Conservation (phyloP, 1,140 invertebrate genomes). For the Dendroctonus valens region DNA sequence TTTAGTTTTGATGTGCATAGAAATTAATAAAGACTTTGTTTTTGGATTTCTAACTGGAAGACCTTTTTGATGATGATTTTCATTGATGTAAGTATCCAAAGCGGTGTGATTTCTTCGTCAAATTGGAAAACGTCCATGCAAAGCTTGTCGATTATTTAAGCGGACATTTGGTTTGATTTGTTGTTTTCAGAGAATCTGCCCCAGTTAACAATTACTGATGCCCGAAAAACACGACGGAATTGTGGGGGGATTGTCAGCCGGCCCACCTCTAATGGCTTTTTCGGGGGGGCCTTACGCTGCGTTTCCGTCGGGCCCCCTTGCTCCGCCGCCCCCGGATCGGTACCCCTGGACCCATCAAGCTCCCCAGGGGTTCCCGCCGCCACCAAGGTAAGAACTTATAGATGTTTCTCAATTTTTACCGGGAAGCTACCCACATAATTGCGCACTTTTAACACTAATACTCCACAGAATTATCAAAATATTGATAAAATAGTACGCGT, state of each 20-base stretch:
- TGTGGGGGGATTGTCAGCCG: slow-evolving; percentile 15
- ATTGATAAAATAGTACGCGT: too few relatives aligned
- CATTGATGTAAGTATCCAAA: too few relatives aligned
- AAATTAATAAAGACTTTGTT: too few relatives aligned
- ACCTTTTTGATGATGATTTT: too few relatives aligned
- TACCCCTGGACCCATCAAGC: slow-evolving; percentile 25
- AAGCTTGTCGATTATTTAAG: too few relatives aligned
- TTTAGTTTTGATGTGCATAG: too few relatives aligned
- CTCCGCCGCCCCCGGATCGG: slow-evolving; percentile 24
- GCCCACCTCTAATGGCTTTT: slow-evolving; percentile 28
- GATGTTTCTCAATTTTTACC: too few relatives aligned
- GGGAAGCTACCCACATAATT: not conserved
- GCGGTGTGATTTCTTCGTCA: too few relatives aligned
- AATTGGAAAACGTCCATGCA: too few relatives aligned
- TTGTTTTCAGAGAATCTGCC: not conserved
- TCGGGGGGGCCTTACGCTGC: slow-evolving; percentile 22
- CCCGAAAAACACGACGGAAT: slow-evolving; percentile 30
- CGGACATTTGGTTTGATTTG: not conserved
- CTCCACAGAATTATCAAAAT: too few relatives aligned
- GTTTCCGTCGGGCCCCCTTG: slow-evolving; percentile 19
- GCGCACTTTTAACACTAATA: too few relatives aligned
- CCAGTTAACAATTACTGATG: slow-evolving; percentile 16
- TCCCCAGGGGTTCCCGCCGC: slow-evolving; percentile 27
- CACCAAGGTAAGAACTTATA: slow-evolving; percentile 31
- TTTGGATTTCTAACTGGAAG: too few relatives aligned